Conservation (phyloP, 2,888 invertebrate species). For the Nasonovia ribisnigri region DNA sequence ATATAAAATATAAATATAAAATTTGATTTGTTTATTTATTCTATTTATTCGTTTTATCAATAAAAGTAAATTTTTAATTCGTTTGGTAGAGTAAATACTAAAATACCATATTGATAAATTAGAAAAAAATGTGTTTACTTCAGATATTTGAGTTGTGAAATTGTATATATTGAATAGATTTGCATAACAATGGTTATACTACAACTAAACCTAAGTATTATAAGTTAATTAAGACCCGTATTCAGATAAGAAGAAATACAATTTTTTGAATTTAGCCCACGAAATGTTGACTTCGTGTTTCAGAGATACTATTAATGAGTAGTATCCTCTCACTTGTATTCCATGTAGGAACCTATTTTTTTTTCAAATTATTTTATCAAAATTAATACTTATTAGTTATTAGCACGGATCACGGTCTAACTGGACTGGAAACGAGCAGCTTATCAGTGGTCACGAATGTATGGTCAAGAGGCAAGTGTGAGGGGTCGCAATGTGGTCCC, state of each 20-base stretch:
- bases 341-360: neutral
- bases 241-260: neutral
- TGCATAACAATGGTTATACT: neutral
- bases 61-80: neutral
- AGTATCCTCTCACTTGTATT: neutral
- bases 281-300: neutral
- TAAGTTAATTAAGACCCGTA: neutral
- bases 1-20: too few relatives aligned
- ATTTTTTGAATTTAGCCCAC: neutral
- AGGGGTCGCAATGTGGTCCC: too few relatives aligned
- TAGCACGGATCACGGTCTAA: too few relatives aligned
- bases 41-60: neutral
- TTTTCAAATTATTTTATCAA: constrained; percentile 2
- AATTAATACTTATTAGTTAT: neutral
- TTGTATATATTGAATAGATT: neutral
- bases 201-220: neutral
- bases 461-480: too few relatives aligned
- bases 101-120: neutral
- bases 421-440: too few relatives aligned
- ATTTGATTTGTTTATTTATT: neutral
- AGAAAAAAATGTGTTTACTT: neutral
- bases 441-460: too few relatives aligned
- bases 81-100: neutral
- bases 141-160: neutral
- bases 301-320: neutral